Evolutionary conservation across 1,140 invertebrate species (phyloP).

Genomic region (Drosophila watanabei): DNA sequence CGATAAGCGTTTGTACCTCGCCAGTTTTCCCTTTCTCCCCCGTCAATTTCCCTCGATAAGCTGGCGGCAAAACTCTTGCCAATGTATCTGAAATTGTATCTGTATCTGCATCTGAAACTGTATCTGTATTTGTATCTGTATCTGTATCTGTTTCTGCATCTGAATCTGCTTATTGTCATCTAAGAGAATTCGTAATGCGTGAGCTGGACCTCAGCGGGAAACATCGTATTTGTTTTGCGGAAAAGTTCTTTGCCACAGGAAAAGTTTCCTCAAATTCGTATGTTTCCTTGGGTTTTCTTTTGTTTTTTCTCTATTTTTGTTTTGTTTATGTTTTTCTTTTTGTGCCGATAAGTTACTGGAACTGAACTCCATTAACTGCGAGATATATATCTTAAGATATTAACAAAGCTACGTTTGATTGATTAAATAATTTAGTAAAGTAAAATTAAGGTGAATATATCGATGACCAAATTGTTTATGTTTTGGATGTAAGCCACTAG

Average conservation of each 20-base stretch:
- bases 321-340: not conserved
- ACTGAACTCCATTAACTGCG: not conserved
- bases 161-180: constrained; percentile 60
- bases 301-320: not conserved
- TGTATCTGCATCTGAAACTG: constrained; percentile 31
- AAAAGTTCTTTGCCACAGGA: constrained; percentile 24
- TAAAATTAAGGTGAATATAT: not conserved
- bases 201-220: constrained; percentile 13
- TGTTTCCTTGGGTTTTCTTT: not conserved
- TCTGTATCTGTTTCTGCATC: constrained; percentile 38
- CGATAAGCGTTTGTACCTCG: constrained; percentile 57
- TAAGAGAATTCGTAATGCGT: constrained; percentile 28
- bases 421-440: not conserved
- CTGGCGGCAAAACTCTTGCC: constrained; percentile 34
- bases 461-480: not conserved
- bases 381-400: not conserved
- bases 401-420: not conserved
- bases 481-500: not conserved
- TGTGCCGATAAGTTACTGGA: not conserved
- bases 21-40: not conserved
- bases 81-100: constrained; percentile 38
- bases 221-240: constrained; percentile 27
- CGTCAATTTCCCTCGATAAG: constrained; percentile 7
- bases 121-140: constrained; percentile 12
- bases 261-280: constrained; percentile 13